Conservation (phyloP, 2,113 vertebrate species). For the Lethenteron camtschaticum region DNA sequence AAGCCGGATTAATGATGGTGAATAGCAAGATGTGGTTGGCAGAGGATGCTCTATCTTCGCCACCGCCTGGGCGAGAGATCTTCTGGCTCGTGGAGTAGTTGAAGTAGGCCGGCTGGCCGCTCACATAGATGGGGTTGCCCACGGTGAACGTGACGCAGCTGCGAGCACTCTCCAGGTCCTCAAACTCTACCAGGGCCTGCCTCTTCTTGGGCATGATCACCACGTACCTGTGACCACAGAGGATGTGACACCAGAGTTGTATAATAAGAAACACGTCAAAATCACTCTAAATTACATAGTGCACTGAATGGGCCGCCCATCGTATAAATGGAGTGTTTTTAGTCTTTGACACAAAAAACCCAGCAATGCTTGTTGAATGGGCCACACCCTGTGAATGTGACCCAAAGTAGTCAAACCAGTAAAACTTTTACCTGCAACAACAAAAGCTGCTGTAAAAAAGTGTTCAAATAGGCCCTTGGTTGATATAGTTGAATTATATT, state of each 20-base stretch:
- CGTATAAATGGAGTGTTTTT: too few relatives aligned
- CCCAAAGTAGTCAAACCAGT: too few relatives aligned
- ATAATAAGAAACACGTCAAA: not conserved
- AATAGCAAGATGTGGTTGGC: slow-evolving; percentile 80
- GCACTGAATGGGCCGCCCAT: too few relatives aligned
- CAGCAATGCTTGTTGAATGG: not conserved
- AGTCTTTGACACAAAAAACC: not conserved
- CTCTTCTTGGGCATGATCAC: slow-evolving; percentile 94
- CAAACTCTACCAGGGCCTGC: slow-evolving; percentile 72
- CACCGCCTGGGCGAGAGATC: slow-evolving; percentile 64
- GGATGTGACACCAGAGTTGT: not conserved
- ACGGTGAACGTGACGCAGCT: slow-evolving; percentile 72
- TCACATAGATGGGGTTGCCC: slow-evolving; percentile 78
- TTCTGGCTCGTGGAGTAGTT: slow-evolving; percentile 95
- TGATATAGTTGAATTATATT: too few relatives aligned
- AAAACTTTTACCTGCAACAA: too few relatives aligned
- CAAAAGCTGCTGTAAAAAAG: too few relatives aligned
- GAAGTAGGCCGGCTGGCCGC: slow-evolving; percentile 65
- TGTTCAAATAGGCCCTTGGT: too few relatives aligned
- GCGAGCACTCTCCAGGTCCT: slow-evolving; percentile 59
- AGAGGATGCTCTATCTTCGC: slow-evolving; percentile 37
- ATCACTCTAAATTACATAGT: too few relatives aligned
- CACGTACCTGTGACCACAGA: slow-evolving; percentile 34
- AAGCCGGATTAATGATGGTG: slow-evolving; percentile 72
- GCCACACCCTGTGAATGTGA: not conserved